Evolutionary conservation across 2,888 invertebrate species (phyloP), one percentile per base, ranked within the genome.

Genomic region (Leptothorax acervorum): DNA sequence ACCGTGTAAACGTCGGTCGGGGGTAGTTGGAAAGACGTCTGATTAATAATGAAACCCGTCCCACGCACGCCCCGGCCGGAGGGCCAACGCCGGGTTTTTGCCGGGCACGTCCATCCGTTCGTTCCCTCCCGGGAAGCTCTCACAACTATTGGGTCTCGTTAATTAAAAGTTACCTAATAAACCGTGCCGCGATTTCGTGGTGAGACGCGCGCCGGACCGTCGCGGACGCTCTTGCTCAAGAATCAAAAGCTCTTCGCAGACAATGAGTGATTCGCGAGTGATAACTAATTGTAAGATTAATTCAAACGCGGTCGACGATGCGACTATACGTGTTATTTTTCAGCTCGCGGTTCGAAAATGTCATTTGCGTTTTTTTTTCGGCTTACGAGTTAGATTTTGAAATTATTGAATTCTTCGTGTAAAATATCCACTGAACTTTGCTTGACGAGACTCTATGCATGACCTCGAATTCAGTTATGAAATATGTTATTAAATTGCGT

Each of bases 11-110:
- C 78, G 87, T 87, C 85, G 85, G 55, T 53, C 66, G 63, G 42
- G 70, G 82, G 83, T 85, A 86, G 78, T 79, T 79, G 82, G 81
- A 86, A 87, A 83, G 86, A 89, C 82, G 79, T 79, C 82, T 88
- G 86, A 88, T 88, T 88, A 87, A 88, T 88, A 86, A 87, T 71
- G 85, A 86, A 85, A 84, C 85, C 84, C 88, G 66, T 79, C 73
- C 81, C 75, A 81, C 84, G 82, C 86, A 85, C 66, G 63, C 70
- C 60, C 53, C 79, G 53, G n/a, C 28, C 70, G 28, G 53, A 53
- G 55, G 70, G 79, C 74, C 79, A 39, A 53, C 62, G 84, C 45
- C 83, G 57, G 78, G 71, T 86, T 87, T 87, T 87, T 87, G 75
- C 71, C 45, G 55, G 62, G 65, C 57, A 73, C 81, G 65, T 83